These are phyloP conservation scores for Cephus spinipes DNA, from an alignment of 2,888 invertebrate genomes.

Conservation along the genomic window DNA sequence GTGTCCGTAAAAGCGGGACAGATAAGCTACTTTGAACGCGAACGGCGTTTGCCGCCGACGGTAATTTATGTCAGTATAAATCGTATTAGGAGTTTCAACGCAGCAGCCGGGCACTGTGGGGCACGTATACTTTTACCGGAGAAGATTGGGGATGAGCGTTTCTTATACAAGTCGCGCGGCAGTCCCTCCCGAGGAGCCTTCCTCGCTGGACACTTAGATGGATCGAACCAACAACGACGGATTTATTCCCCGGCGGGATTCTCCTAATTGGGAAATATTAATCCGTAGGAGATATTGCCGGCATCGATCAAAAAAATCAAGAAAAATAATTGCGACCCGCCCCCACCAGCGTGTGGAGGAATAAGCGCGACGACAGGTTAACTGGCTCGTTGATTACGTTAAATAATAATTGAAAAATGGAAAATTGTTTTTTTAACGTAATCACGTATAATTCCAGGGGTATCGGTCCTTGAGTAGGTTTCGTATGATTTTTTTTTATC, in stretches of 20 bases:
- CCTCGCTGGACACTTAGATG: background rate
- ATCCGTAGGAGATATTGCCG: background rate
- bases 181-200: background rate
- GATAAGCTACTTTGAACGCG: constrained; percentile 12
- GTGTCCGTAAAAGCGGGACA: constrained; percentile 5
- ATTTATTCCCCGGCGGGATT: background rate
- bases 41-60: constrained; percentile 2
- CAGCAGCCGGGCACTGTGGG: background rate
- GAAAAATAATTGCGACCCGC: background rate
- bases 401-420: background rate
- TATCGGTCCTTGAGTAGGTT: background rate
- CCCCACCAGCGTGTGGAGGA: background rate
- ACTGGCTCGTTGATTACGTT: background rate
- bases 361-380: background rate
- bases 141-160: constrained; percentile 2
- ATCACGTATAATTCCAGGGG: background rate
- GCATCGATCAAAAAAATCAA: background rate
- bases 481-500: background rate
- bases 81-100: constrained; percentile 6
- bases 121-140: background rate
- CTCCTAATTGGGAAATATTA: background rate
- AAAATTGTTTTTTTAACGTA: background rate
- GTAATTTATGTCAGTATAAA: constrained; percentile 11
- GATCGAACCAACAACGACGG: constrained; percentile 6
- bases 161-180: constrained; percentile 1